A percentile compares a stretch with the other conserved stretches of the same genome.
Conservation (phyloP, 2,888 invertebrate genomes). For the Zaprionus bogoriensis region DNA sequence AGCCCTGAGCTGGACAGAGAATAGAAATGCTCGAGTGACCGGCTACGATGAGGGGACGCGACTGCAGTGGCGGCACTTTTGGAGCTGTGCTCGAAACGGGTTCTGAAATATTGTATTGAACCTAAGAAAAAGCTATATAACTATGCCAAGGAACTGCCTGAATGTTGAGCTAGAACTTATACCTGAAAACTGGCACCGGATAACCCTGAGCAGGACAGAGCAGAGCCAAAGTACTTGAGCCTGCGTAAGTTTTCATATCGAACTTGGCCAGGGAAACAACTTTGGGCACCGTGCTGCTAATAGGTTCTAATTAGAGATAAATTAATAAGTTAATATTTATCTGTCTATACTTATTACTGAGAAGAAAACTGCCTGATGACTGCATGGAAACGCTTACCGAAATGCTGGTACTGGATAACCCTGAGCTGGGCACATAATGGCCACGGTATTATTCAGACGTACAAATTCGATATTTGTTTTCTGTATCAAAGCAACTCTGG, state of each 20-base stretch:
- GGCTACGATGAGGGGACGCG: slow-evolving; percentile 80
- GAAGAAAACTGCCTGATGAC: slow-evolving; percentile 36
- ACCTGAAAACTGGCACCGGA: slow-evolving; percentile 85
- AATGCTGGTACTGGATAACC: slow-evolving; percentile 84
- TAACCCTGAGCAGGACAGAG: slow-evolving; percentile 85
- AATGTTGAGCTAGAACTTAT: slow-evolving; percentile 51
- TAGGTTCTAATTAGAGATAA: slow-evolving; percentile 84
- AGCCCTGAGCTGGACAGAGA: slow-evolving; percentile 90
- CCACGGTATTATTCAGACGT: slow-evolving; percentile 81
- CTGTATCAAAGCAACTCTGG: slow-evolving; percentile 85
- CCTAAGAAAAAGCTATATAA: not conserved
- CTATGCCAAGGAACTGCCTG: slow-evolving; percentile 15
- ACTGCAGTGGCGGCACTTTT: slow-evolving; percentile 84
- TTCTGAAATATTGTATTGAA: slow-evolving; percentile 81
- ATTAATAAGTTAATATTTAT: not conserved
- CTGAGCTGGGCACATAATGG: slow-evolving; percentile 84
- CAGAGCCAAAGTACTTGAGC: slow-evolving; percentile 69
- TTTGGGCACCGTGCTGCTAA: slow-evolving; percentile 88
- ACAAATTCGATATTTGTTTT: slow-evolving; percentile 77
- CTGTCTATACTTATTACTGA: not conserved
- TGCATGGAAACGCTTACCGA: slow-evolving; percentile 84
- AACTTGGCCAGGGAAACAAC: slow-evolving; percentile 84
- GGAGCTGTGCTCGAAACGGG: slow-evolving; percentile 85
- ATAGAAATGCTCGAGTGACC: slow-evolving; percentile 85
- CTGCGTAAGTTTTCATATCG: slow-evolving; percentile 76